Evolutionary conservation across 2,888 invertebrate species (phyloP).

Genomic region (Polydesmus complanatus): DNA sequence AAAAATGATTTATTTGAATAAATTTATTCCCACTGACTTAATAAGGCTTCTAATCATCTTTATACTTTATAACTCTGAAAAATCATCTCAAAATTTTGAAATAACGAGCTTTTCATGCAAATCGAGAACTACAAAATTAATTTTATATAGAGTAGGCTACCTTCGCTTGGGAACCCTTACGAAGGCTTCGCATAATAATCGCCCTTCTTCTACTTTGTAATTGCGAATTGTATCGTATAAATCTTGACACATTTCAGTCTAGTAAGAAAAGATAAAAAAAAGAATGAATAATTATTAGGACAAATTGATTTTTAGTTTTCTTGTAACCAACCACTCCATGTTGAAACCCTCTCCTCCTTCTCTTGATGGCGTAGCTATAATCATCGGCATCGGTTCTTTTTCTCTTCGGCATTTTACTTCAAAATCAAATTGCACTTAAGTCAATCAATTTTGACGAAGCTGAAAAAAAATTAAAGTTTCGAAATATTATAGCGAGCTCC

Average conservation of each 20-base stretch:
- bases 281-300: too few species aligned
- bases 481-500: too few species aligned
- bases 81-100: too few species aligned
- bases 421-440: not conserved
- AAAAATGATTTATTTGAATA: too few species aligned
- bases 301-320: too few species aligned
- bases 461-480: too few species aligned
- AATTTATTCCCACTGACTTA: too few species aligned
- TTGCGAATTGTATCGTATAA: conserved; percentile 81
- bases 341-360: conserved; percentile 1
- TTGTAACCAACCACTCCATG: not conserved
- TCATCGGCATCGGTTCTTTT: not conserved
- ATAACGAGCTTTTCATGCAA: too few species aligned
- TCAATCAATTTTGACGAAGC: not conserved
- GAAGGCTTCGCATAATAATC: conserved; percentile 79
- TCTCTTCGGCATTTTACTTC: not conserved
- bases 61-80: too few species aligned
- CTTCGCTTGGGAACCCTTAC: conserved; percentile 84
- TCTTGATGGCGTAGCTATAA: not conserved
- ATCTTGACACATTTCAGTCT: conserved; percentile 52
- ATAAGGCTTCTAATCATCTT: too few species aligned
- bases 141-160: too few species aligned
- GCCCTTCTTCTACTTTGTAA: conserved; percentile 82
- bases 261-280: conserved; percentile 2
- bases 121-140: too few species aligned